A percentile compares a stretch with the other conserved stretches of the same genome.
These are phyloP conservation scores for Mamestra configurata DNA, from an alignment of 1,140 invertebrate species.

Conservation along the genomic window DNA sequence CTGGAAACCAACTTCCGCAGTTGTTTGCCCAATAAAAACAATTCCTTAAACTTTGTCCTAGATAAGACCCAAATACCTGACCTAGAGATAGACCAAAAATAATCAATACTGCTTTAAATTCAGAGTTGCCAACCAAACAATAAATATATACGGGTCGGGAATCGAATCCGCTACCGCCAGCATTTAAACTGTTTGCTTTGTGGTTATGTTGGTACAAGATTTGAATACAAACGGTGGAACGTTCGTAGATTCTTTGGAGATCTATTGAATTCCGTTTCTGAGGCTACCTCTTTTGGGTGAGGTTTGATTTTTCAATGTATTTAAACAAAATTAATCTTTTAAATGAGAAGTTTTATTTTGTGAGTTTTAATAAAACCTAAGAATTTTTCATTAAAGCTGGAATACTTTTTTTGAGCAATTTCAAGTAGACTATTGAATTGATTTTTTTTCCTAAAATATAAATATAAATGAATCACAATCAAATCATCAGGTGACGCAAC, in stretches of 20 bases:
- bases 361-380: too few relatives aligned
- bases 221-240: slow-evolving; percentile 42
- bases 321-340: too few relatives aligned
- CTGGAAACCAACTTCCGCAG: too few relatives aligned
- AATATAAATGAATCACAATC: too few relatives aligned
- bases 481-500: too few relatives aligned
- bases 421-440: too few relatives aligned
- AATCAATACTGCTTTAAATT: slow-evolving; percentile 42
- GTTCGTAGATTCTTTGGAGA: neutral
- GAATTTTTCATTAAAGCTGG: too few relatives aligned
- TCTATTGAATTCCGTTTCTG: neutral
- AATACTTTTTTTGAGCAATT: too few relatives aligned
- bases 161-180: slow-evolving; percentile 46
- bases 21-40: too few relatives aligned
- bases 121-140: slow-evolving; percentile 37
- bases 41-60: neutral
- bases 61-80: neutral
- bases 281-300: neutral
- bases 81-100: neutral
- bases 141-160: slow-evolving; percentile 49
- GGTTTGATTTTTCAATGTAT: neutral
- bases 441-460: too few relatives aligned
- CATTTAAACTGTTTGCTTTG: slow-evolving; percentile 52
- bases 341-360: too few relatives aligned
- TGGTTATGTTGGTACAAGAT: slow-evolving; percentile 27